A percentile compares a stretch with the other conserved stretches of the same genome.
phyloP scores from a whole-genome alignment of 2,113 vertebrate genomes.

The Notiomystis cincta region DNA sequence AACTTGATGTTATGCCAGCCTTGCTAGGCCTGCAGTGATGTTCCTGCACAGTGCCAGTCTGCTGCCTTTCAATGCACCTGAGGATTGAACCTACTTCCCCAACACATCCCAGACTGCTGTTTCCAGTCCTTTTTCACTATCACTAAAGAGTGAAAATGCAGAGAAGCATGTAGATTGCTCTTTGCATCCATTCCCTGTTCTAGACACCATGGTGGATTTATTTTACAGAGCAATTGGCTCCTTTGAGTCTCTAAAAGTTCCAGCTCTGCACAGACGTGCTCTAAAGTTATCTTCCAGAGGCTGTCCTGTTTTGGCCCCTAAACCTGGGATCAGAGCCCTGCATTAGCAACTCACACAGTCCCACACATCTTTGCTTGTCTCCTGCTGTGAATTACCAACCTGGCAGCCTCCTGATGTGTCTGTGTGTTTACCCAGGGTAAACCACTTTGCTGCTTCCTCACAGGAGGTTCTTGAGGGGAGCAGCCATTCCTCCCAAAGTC shows the following conservation, averaged over 20 bases:
- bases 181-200: background rate
- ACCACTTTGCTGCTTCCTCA: background rate
- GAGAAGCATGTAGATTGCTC: background rate
- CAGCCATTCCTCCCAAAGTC: background rate
- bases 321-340: background rate
- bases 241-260: background rate
- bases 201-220: background rate
- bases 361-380: background rate
- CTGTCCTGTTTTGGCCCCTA: background rate
- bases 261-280: background rate
- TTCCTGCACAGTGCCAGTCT: background rate
- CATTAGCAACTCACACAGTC: background rate
- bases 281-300: background rate
- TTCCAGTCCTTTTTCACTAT: background rate
- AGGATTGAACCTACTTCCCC: background rate
- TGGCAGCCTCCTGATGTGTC: background rate
- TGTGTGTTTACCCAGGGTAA: background rate
- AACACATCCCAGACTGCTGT: background rate
- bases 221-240: background rate
- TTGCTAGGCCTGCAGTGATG: background rate
- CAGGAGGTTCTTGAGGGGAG: accelerated
- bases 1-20: conserved; percentile 63
- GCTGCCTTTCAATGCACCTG: background rate
- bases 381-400: background rate
- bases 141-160: background rate